phyloP scores from a whole-genome alignment of 2,888 invertebrate genomes.

The Gymnocheta viridis region DNA sequence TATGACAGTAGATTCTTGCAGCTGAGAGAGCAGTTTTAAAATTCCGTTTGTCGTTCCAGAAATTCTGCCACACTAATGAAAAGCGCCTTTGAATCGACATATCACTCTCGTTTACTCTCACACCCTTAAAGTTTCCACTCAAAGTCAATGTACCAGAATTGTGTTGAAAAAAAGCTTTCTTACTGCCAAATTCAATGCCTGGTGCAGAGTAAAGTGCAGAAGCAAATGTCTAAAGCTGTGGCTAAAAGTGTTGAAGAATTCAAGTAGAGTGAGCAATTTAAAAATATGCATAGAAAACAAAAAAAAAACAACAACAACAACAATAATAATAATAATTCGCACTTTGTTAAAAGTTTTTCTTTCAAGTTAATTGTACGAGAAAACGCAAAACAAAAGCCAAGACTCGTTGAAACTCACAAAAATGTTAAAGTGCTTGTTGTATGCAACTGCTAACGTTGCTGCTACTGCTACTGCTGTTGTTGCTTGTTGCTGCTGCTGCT shows the following conservation, averaged over 20 bases:
- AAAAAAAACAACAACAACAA: slow-evolving; percentile 36
- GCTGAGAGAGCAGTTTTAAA: too few species aligned
- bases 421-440: slow-evolving; percentile 58
- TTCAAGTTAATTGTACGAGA: slow-evolving; percentile 72
- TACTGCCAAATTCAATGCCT: neutral
- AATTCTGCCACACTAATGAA: neutral
- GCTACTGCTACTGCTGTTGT: neutral
- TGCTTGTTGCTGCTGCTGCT: neutral
- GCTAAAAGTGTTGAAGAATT: slow-evolving; percentile 48
- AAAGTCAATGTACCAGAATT: slow-evolving; percentile 24
- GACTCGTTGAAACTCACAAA: slow-evolving; percentile 69
- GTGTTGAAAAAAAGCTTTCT: slow-evolving; percentile 37
- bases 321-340: slow-evolving; percentile 69
- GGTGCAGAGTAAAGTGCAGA: neutral
- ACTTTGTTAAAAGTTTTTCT: slow-evolving; percentile 72
- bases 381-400: slow-evolving; percentile 68
- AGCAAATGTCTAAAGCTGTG: slow-evolving; percentile 18
- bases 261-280: slow-evolving; percentile 53
- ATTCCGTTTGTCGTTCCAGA: too few species aligned
- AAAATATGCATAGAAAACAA: slow-evolving; percentile 4
- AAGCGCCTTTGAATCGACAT: neutral
- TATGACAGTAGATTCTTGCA: too few species aligned
- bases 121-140: slow-evolving; percentile 5
- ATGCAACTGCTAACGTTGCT: slow-evolving; percentile 25
- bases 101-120: slow-evolving; percentile 19